Evolutionary conservation across 2,113 vertebrate species (phyloP).

Genomic region (Hiodon alosoides): DNA sequence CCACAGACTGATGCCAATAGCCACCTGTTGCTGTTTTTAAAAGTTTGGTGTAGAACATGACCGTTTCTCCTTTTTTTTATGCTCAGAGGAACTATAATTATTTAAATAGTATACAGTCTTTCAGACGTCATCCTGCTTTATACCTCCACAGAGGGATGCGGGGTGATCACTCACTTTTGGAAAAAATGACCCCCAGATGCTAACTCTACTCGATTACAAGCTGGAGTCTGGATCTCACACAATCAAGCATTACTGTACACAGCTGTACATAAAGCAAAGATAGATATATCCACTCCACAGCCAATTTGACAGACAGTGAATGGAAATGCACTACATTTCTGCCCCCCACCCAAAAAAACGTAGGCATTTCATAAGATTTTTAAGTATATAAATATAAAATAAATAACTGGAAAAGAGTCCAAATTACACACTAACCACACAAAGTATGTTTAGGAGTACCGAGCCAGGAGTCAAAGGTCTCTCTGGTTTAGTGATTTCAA

Average conservation of each 20-base stretch:
- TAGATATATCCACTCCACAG: slow-evolving; percentile 21
- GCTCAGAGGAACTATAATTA: background rate
- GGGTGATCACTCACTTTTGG: slow-evolving; percentile 12
- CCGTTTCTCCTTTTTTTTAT: background rate
- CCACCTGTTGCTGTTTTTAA: background rate
- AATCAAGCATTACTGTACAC: slow-evolving; percentile 37
- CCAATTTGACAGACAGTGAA: slow-evolving; percentile 11
- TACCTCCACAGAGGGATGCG: slow-evolving; percentile 3
- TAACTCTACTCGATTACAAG: slow-evolving; percentile 42
- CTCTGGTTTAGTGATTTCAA: slow-evolving; percentile 20
- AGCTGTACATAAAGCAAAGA: slow-evolving; percentile 25
- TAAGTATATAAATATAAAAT: background rate
- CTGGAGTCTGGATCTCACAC: slow-evolving; percentile 6
- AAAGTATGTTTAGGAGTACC: background rate
- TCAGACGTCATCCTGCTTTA: background rate
- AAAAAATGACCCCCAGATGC: slow-evolving; percentile 47
- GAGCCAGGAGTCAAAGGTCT: background rate
- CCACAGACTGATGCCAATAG: background rate
- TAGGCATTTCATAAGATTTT: slow-evolving; percentile 5
- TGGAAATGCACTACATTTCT: slow-evolving; percentile 20
- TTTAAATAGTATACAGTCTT: background rate
- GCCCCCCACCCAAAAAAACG: background rate
- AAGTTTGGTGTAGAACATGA: background rate
- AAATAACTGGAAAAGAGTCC: background rate
- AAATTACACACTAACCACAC: background rate